Evolutionary conservation across 2,888 invertebrate species (phyloP), one percentile per base, ranked within the genome.

Genomic region (Cataglyphis cursor): DNA sequence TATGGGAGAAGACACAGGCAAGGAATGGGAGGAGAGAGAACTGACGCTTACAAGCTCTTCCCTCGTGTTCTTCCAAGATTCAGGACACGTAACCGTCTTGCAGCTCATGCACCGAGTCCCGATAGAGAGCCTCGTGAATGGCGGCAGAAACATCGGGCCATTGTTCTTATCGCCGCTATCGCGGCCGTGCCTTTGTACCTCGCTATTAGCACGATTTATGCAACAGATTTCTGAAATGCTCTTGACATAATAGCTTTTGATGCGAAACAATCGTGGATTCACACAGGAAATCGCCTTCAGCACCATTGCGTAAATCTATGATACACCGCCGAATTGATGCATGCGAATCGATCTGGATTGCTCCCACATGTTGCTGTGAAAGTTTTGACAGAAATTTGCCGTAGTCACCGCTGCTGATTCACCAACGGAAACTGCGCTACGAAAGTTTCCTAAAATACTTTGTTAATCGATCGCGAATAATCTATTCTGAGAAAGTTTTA

Each of bases 81-180:
- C 81, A 51, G 76, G 21, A 65, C 64, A 66, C 80, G 80, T 82
- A 82, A 82, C 66, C 68, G 66, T 82, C 80, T 66, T 78, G 59
- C 66, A 66, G 59, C 31, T 12, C 72, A 78, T 78, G 72, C 57
- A 70, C 28, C 21, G 28, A 38, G 51, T 44, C 38, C 54, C 74
- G 61, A 81, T 68, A 51, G 68, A 57, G 61, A 54, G 31, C 28
- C 54, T n/a, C 54, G 31, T 74, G 68, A 87, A 81, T 35, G 64
- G 62, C 35, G 48, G 44, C 70, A 68, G 74, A 82, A 87, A 81
- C 62, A 82, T 75, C 85, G 76, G 54, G 28, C 82, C 84, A 86
- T 86, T 84, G 84, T 86, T 88, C 78, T 88, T 88, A 88, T 88
- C 82, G 61, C 35, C 24, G 85, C 66, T 72, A 62, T 82, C 81